A percentile compares a stretch with the other conserved stretches of the same genome.
Evolutionary conservation across 1,140 invertebrate genomes (phyloP).

Genomic region (Rhyzopertha dominica): DNA sequence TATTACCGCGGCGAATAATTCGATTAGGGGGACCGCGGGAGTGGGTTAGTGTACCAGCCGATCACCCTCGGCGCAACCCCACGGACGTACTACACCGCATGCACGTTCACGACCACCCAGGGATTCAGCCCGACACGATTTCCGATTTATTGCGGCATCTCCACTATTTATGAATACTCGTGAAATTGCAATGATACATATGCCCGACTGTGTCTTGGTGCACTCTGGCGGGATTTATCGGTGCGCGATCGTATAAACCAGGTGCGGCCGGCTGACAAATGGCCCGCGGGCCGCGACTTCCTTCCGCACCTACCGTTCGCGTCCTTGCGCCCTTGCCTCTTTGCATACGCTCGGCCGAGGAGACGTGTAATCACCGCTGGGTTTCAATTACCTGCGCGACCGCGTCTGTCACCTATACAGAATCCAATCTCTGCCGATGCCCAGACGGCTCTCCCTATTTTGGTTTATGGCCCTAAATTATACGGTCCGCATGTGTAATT

Average conservation of each 20-base stretch:
- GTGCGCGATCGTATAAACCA: not conserved
- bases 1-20: no score
- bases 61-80: no score
- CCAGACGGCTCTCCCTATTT: constrained; percentile 27
- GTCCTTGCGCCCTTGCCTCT: constrained; percentile 21
- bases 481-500: constrained; percentile 34
- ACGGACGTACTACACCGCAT: no score
- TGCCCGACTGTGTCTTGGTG: constrained; percentile 10
- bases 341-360: constrained; percentile 18
- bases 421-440: constrained; percentile 26
- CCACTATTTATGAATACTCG: constrained; percentile 26
- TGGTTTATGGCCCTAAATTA: constrained; percentile 42
- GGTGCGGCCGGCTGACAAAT: constrained; percentile 14
- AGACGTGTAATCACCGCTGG: constrained; percentile 22
- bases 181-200: constrained; percentile 24
- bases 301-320: constrained; percentile 10
- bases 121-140: constrained; percentile 23
- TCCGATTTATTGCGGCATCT: constrained; percentile 23
- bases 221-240: not conserved
- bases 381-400: constrained; percentile 21
- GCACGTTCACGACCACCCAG: constrained; percentile 21
- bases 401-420: constrained; percentile 25
- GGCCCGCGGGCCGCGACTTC: not conserved
- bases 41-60: no score
- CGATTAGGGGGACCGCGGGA: no score